phyloP scores from a whole-genome alignment of 2,888 invertebrate species.

The Hypselothyrea guttata region DNA sequence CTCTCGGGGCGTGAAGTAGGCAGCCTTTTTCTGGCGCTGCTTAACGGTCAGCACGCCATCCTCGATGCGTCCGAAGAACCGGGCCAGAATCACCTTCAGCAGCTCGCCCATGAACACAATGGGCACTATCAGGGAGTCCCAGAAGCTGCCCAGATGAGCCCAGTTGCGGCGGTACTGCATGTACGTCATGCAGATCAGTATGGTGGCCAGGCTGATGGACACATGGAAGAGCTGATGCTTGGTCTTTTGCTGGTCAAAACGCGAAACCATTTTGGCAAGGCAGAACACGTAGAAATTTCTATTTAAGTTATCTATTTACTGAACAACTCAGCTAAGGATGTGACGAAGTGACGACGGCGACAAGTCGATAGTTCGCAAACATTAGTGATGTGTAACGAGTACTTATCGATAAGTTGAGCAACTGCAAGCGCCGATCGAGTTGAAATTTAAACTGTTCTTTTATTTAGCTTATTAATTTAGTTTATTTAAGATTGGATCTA shows the following conservation, averaged over 20 bases:
- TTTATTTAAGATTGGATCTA: no score
- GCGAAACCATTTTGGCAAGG: constrained; percentile 69
- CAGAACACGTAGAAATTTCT: constrained; percentile 7
- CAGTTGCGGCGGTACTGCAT: constrained; percentile 80
- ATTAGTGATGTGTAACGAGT: constrained; percentile 13
- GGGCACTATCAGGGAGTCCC: constrained; percentile 80
- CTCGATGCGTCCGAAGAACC: constrained; percentile 76
- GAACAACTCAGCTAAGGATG: constrained; percentile 18
- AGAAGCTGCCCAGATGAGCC: constrained; percentile 80
- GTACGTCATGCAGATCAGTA: constrained; percentile 81
- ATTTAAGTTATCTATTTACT: constrained; percentile 47
- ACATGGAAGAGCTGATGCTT: constrained; percentile 82
- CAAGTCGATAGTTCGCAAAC: constrained; percentile 20
- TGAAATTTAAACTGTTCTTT: no score
- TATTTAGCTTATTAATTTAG: no score
- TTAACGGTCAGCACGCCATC: constrained; percentile 71
- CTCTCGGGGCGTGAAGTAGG: constrained; percentile 77
- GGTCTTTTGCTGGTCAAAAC: constrained; percentile 81
- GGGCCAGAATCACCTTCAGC: constrained; percentile 77
- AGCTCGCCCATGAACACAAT: constrained; percentile 80
- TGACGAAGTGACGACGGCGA: constrained; percentile 26
- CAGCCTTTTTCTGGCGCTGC: constrained; percentile 77
- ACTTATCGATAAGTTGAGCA: no score
- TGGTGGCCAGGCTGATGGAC: constrained; percentile 80
- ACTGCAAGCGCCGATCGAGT: no score